These are phyloP conservation scores for Alviniconcha strummeri DNA, from an alignment of 2,888 invertebrate genomes.

Conservation along the genomic window DNA sequence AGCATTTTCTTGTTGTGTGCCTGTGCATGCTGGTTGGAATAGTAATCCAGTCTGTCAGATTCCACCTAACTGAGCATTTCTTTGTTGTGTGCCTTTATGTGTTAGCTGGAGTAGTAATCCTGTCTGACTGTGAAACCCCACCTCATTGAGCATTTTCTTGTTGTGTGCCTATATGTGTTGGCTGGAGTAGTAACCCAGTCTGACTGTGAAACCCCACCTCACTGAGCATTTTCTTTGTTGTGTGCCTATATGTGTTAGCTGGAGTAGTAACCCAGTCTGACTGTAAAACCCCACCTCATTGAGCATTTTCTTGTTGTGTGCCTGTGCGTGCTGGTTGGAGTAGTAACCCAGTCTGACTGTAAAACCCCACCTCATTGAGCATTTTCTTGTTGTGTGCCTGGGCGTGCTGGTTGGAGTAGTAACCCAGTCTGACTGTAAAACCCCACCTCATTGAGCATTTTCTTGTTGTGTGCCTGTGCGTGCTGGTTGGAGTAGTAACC, in stretches of 20 bases:
- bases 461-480: constrained; percentile 44
- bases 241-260: constrained; percentile 5
- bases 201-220: constrained; percentile 46
- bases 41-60: too few relatives aligned
- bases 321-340: constrained; percentile 54
- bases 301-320: constrained; percentile 47
- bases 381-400: constrained; percentile 45
- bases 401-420: constrained; percentile 56
- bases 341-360: constrained; percentile 33
- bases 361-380: constrained; percentile 61
- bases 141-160: too few relatives aligned
- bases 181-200: too few relatives aligned
- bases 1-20: too few relatives aligned
- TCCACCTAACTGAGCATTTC: constrained; percentile 63
- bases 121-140: too few relatives aligned
- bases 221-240: constrained; percentile 54
- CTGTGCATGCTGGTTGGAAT: too few relatives aligned
- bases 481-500: constrained; percentile 55
- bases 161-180: too few relatives aligned
- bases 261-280: too few relatives aligned
- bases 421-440: too few relatives aligned
- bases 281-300: constrained; percentile 54
- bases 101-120: too few relatives aligned
- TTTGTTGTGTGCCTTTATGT: constrained; percentile 36
- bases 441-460: constrained; percentile 62